These are phyloP conservation scores for Liopterus haemorrhoidalis DNA, from an alignment of 2,888 invertebrate species.

Conservation along the genomic window DNA sequence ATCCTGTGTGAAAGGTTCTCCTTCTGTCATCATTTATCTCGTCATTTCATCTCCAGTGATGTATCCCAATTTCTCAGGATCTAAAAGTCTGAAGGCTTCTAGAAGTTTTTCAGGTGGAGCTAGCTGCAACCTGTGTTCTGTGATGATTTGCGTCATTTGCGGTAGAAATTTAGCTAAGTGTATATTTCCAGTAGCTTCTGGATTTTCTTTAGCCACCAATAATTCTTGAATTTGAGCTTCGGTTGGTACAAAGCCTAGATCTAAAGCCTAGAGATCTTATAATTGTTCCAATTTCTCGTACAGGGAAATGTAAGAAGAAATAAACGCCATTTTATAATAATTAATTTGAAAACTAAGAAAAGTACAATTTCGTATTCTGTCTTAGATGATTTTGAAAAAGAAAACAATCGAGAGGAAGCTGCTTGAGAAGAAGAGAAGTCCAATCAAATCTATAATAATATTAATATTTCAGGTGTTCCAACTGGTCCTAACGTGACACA, in stretches of 20 bases:
- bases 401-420: no score
- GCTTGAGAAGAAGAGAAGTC: no score
- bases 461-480: no score
- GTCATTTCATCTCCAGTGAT: constrained; percentile 69
- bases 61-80: constrained; percentile 70
- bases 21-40: constrained; percentile 78
- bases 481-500: no score
- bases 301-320: no score
- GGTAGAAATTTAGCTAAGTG: constrained; percentile 71
- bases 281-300: constrained; percentile 86
- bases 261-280: constrained; percentile 79
- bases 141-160: constrained; percentile 70
- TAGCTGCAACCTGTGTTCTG: constrained; percentile 80
- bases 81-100: constrained; percentile 79
- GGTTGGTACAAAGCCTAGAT: constrained; percentile 80
- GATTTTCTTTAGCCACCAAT: constrained; percentile 77
- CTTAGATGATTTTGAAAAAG: no score
- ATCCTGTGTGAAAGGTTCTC: constrained; percentile 85
- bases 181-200: constrained; percentile 64
- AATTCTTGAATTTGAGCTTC: constrained; percentile 90
- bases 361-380: no score
- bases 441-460: no score
- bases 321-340: no score
- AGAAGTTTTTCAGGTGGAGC: constrained; percentile 77
- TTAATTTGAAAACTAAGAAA: no score